Conservation (phyloP, 2,888 invertebrate species). For the Boloria euphrosyne region DNA sequence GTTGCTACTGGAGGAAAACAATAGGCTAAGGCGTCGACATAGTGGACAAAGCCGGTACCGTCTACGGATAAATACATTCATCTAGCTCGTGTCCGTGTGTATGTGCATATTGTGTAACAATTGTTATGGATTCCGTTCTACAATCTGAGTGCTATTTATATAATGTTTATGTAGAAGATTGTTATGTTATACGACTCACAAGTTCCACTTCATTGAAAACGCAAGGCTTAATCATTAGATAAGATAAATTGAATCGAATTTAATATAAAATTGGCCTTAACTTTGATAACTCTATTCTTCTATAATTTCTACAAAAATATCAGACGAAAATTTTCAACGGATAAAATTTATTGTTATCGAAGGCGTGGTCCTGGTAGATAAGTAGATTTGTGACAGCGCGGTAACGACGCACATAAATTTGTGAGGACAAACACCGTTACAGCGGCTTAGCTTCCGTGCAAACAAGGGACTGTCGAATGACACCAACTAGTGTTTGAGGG, state of each 20-base stretch:
- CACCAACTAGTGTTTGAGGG: constrained; percentile 60
- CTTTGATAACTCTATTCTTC: no score
- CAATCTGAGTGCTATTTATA: constrained; percentile 20
- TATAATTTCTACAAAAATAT: constrained; percentile 16
- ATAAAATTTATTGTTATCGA: constrained; percentile 56
- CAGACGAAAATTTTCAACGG: constrained; percentile 61
- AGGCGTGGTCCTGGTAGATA: constrained; percentile 79
- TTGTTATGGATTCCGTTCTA: constrained; percentile 25
- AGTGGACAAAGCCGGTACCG: constrained; percentile 78
- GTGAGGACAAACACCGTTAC: constrained; percentile 75
- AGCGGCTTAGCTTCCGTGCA: constrained; percentile 75
- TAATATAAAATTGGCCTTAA: no score
- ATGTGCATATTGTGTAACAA: constrained; percentile 28
- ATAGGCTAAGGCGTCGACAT: constrained; percentile 72
- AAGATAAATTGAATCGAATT: no score
- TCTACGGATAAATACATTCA: constrained; percentile 70
- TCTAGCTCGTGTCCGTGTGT: constrained; percentile 62
- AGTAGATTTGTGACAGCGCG: constrained; percentile 79
- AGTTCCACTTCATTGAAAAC: no score
- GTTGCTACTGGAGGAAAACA: constrained; percentile 67
- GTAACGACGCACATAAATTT: constrained; percentile 76
- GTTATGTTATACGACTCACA: no score
- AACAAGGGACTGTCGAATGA: constrained; percentile 72
- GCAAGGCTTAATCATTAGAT: no score
- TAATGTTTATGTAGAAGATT: not conserved